phyloP scores from a whole-genome alignment of 2,113 vertebrate species.

The Columbina picui region DNA sequence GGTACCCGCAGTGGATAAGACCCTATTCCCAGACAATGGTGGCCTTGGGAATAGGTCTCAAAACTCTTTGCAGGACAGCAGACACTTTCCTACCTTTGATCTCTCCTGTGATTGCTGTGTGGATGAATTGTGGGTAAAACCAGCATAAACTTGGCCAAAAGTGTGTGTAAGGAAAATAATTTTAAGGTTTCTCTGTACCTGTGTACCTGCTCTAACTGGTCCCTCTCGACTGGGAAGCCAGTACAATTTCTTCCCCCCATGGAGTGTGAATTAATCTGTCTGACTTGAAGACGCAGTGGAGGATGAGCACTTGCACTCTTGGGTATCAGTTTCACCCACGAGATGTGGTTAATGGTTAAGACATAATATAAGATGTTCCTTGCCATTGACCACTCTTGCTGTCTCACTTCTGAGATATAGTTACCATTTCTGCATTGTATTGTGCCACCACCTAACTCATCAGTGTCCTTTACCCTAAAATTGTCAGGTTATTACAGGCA shows the following conservation, averaged over 20 bases:
- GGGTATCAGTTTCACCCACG: neutral
- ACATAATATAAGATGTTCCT: neutral
- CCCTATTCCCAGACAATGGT: neutral
- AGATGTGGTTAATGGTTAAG: neutral
- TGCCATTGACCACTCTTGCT: neutral
- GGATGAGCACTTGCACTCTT: neutral
- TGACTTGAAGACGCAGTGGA: neutral
- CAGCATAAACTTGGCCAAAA: neutral
- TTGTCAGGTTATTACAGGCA: neutral
- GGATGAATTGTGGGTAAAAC: neutral
- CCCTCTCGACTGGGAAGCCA: neutral
- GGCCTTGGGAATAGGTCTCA: neutral
- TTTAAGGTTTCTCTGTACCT: neutral
- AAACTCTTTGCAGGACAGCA: neutral
- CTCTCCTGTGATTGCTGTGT: neutral
- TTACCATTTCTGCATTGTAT: neutral
- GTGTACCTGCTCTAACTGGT: neutral
- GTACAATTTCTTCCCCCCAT: fast-evolving
- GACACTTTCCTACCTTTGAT: neutral
- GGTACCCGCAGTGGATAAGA: neutral
- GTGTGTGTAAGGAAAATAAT: neutral
- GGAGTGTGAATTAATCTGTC: neutral
- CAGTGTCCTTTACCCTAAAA: neutral
- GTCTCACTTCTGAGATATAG: neutral
- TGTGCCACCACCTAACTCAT: neutral